Base-by-base conservation (phyloP, 2,888 invertebrate species). In the Chymomyza caudatula region DNA sequence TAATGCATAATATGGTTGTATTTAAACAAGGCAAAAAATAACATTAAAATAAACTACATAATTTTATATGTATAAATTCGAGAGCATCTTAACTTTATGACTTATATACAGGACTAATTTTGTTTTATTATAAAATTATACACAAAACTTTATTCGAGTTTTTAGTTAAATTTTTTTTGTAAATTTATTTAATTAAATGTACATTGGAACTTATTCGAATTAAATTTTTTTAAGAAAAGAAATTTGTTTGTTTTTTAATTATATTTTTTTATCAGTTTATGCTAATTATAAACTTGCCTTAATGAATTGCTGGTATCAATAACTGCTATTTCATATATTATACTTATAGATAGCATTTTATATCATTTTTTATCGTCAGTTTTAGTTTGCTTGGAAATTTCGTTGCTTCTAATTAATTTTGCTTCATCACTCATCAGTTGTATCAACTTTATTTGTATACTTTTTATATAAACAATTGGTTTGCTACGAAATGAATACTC, bases 1-100 rank as follows among this genome's bases (percentile, higher is more conserved):
- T 37, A 74, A 60, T 63, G 71, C 68, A 77, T 66, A 74, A 76
- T 70, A 84, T 76, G 80, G 80, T 80, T 80, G 80, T 84, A 80
- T 75, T n/a, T 60, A 65, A 63, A 42, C 63, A 73, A 65, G n/a
- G 51, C 22, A 60, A 67, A 55, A 58, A 53, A 47, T 63, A 52
- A 60, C 11, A 37, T 47, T 47, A 47, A 47, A 47, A 47, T 47
- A 47, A 37, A 37, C 11, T 13, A 37, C 29, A 37, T 37, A 37
- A 37, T 37, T 37, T 37, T 37, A 0, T 11, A 37, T 37, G 29
- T 37, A 37, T 37, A 37, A 37, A 37, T 11, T 37, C 29, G 2
- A 37, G 2, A 37, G 29, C 29, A 37, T 37, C 8, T 11, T 37
- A 37, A 37, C 11, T 37, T 37, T 8, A 11, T 37, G 3, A 37